A percentile compares a stretch with the other conserved stretches of the same genome.
These are phyloP conservation scores for Pelochelys cantorii DNA, from an alignment of 2,797 vertebrate genomes.

Conservation along the genomic window DNA sequence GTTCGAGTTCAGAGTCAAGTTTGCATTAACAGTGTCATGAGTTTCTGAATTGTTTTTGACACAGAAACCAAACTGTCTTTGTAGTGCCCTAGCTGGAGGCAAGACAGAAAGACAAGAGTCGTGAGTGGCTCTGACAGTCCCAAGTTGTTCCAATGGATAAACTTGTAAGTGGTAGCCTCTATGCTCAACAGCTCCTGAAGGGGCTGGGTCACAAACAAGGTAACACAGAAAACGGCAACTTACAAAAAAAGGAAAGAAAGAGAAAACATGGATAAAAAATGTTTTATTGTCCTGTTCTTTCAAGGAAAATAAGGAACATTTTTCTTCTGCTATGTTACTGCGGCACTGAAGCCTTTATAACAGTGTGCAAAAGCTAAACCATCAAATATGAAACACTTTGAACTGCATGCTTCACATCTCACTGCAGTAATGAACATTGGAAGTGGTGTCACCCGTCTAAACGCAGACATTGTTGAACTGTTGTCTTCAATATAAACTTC, in stretches of 20 bases:
- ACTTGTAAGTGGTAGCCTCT: not conserved
- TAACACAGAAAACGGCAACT: rapidly evolving
- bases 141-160: not conserved
- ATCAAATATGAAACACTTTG: rapidly evolving
- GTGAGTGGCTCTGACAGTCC: not conserved
- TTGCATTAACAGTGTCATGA: rapidly evolving
- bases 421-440: rapidly evolving
- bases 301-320: not conserved
- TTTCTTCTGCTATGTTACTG: not conserved
- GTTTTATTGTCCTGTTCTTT: not conserved
- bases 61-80: not conserved
- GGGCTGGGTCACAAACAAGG: not conserved
- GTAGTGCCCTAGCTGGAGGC: not conserved
- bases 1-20: not conserved
- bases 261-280: rapidly evolving
- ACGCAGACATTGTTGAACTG: not conserved
- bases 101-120: not conserved
- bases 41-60: not conserved
- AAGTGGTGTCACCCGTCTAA: not conserved
- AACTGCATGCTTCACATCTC: rapidly evolving
- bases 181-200: not conserved
- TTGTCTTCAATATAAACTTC: not conserved
- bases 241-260: not conserved
- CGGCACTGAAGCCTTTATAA: not conserved
- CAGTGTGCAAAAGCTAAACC: rapidly evolving